Evolutionary conservation across 2,888 invertebrate genomes (phyloP), one percentile per base, ranked within the genome.

Genomic region (Helobdella robusta): DNA sequence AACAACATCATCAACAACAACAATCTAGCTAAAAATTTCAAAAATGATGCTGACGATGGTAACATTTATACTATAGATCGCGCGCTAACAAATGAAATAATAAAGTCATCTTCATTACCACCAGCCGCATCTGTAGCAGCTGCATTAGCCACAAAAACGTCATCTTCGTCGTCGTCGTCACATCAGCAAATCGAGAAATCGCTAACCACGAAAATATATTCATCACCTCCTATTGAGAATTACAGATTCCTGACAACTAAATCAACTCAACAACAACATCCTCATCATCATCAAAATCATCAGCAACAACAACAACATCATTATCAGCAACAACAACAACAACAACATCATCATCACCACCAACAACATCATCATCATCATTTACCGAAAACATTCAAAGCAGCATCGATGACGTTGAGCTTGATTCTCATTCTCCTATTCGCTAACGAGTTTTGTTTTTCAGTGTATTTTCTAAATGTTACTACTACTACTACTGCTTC

Each of bases 41-140:
- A 6, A 11, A 11, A 6, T 50, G 8, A 50, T 50, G 6, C n/a
- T 50, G 20, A 6, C 6, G 8, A 11, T n/a, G n/a, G 6, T 50
- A 8, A n/a, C 23, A 8, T 50, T 50, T n/a, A 50, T 50, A 11
- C n/a, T 11, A 20, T 11, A n/a, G 20, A 11, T n/a, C 50, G 6
- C 23, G 20, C 6, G 6, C 50, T 50, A n/a, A 50, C 18, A n/a
- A 50, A 6, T 18, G 18, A 23, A n/a, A 50, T 50, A n/a, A 50
- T 50, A n/a, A n/a, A n/a, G n/a, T n/a, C 50, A 50, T 50, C 50
- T 23, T 18, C 50, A 50, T 25, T 25, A 18, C 50, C 50, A 50
- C 50, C 50, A 50, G 20, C 50, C n/a, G n/a, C 50, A 50, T 50
- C 50, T 23, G n/a, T 25, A 50, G 20, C 56, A 28, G n/a, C 56